Conservation (phyloP, 2,797 vertebrate genomes). For the Acrossocheilus fasciatus region DNA sequence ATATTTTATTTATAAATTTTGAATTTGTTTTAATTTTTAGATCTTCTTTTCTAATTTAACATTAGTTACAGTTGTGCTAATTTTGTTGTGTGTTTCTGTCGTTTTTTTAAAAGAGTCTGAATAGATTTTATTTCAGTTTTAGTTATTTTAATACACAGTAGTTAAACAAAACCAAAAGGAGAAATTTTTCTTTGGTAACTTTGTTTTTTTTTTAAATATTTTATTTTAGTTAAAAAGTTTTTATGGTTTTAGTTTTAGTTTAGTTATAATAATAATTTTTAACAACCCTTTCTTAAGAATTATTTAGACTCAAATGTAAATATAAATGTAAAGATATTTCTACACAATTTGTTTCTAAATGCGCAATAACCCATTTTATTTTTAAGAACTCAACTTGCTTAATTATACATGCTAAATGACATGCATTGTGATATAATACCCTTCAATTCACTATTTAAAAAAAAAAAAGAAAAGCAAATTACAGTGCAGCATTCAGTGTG, state of each 20-base stretch:
- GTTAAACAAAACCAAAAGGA: neutral
- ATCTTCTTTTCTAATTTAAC: neutral
- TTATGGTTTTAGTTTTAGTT: too few relatives aligned
- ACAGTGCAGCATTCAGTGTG: neutral
- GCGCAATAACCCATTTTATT: neutral
- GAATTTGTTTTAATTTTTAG: neutral
- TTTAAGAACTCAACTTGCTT: neutral
- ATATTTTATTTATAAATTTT: neutral
- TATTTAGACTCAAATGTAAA: constrained; percentile 1
- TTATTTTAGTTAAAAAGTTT: too few relatives aligned
- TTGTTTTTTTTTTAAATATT: too few relatives aligned
- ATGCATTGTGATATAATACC: neutral
- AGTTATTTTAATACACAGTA: neutral
- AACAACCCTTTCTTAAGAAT: neutral
- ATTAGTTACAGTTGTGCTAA: neutral
- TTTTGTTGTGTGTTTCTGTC: neutral
- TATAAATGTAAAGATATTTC: neutral
- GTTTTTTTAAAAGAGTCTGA: neutral
- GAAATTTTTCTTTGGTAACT: neutral
- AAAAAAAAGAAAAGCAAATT: neutral
- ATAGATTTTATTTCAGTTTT: neutral
- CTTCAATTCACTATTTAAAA: neutral
- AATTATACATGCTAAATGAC: neutral
- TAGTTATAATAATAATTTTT: neutral
- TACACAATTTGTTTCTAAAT: neutral